Evolutionary conservation across 2,797 vertebrate genomes (phyloP), one percentile per base, ranked within the genome.

Genomic region (Rachycentron canadum): DNA sequence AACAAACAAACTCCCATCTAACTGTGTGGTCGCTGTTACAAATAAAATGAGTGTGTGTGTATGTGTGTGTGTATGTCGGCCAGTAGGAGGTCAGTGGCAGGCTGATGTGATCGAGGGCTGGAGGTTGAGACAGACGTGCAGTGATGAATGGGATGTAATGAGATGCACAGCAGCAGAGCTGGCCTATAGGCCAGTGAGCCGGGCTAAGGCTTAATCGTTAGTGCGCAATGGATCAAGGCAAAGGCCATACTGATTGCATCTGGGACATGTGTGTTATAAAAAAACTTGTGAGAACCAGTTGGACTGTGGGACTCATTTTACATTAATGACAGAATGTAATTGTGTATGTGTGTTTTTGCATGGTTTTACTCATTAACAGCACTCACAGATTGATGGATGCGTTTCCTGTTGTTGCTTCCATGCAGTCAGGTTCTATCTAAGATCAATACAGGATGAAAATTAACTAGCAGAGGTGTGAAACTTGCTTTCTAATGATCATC

Each of bases 121-220:
- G 83, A 78, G 80, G 72, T 81, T 80, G 73, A 85, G 70, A 81
- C 64, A 47, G 88, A 76, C 59, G 16, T 28, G 5, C 7, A 14
- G 79, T 92, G 93, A 92, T 92, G 89, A 93, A 93, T 93, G 90
- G 84, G 85, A 73, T 69, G 74, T 90, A 90, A 94, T 92, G 89
- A 92, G 89, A 92, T 92, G 90, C 91, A 83, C 79, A 89, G 86
- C 86, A 86, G 88, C 90, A 81, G 81, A 79, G 78, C 81, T 23
- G 80, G 73, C 73, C 86, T 64, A 68, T 21, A 69, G 88, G 83
- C 85, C 88, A 68, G 76, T 53, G 21, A 75, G 74, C 76, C 7
- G 56, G 79, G 75, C 78, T 32, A 52, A 81, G 73, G 79, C 89
- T 87, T 82, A 91, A 90, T 92, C 81, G 47, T 87, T 90, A 88